Percentiles rank a stretch among this genome's conserved stretches.
These are phyloP conservation scores for Delphinus delphis DNA, from an alignment of 2,113 vertebrate species.

Conservation along the genomic window DNA sequence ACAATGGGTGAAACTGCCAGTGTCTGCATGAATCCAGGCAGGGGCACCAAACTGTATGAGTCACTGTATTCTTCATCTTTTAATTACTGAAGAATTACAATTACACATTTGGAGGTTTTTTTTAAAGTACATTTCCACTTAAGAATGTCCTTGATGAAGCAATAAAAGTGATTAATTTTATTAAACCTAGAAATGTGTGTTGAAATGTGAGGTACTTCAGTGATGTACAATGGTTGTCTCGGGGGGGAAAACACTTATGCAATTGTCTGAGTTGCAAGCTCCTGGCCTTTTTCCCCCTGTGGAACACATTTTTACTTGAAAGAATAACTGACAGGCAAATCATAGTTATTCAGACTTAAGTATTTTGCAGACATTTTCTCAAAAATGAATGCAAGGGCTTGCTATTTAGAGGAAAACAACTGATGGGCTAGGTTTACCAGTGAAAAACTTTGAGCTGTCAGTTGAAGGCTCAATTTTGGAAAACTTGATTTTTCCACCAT, in stretches of 20 bases:
- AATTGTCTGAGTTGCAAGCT: neutral
- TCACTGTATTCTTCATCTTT: neutral
- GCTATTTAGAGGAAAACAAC: neutral
- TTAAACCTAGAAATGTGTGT: neutral
- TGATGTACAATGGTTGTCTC: fast-evolving
- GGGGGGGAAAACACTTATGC: neutral
- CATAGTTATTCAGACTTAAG: neutral
- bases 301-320: neutral
- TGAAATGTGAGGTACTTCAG: neutral
- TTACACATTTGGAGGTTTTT: neutral
- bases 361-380: neutral
- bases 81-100: too few species aligned
- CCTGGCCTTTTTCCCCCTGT: neutral
- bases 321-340: neutral
- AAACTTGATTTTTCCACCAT: neutral
- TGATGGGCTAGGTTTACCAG: neutral
- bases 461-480: neutral
- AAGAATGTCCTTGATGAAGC: neutral
- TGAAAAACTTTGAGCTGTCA: neutral
- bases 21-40: neutral
- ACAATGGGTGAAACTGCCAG: too few species aligned
- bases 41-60: too few species aligned
- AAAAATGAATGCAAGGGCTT: neutral
- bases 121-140: neutral
- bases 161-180: neutral